Evolutionary conservation across 2,113 vertebrate genomes (phyloP), one percentile per base, ranked within the genome.

Genomic region (Barnardius zonarius): DNA sequence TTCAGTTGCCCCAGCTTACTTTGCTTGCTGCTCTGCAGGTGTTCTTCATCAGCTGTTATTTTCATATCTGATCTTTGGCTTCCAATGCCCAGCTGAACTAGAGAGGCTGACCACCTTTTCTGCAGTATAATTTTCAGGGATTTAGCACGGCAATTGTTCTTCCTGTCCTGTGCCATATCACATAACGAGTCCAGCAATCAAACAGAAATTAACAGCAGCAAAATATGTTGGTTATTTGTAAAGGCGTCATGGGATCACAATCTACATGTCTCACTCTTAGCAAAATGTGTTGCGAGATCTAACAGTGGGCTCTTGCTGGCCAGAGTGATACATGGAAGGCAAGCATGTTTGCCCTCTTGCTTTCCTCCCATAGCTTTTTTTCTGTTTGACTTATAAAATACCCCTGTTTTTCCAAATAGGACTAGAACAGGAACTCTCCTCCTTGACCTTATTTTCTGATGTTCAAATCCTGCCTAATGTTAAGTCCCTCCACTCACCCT

Each of bases 371-470:
- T 31, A 25, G 25, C 18, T 18, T 22, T 76, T n/a, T 44, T 28
- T 59, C 39, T 27, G 18, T 57, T 93, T 75, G 49, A 72, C 80
- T 92, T 95, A 43, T 81, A 24, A 86, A 78, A 57, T 86, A 19
- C 44, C 52, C 62, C 69, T 48, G 7, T 86, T 95, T 85, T 95
- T 93, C 46, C 48, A 87, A 70, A 77, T 52, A 54, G 31, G 13
- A 31, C 77, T 73, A 63, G 49, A 82, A 78, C 19, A 10, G 25
- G 80, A 74, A 80, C 87, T 67, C 16, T 82, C 35, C 54, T 97
- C 57, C 68, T 80, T 96, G 90, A 87, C 79, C 76, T 90, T 92
- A 72, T 92, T 96, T 95, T 93, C 69, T 72, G n/a, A 84, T 91
- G 41, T 90, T 91, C 61, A 52, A 11, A 74, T 64, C 67, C 48